phyloP scores from a whole-genome alignment of 2,113 vertebrate genomes.

The Sardina pilchardus region DNA sequence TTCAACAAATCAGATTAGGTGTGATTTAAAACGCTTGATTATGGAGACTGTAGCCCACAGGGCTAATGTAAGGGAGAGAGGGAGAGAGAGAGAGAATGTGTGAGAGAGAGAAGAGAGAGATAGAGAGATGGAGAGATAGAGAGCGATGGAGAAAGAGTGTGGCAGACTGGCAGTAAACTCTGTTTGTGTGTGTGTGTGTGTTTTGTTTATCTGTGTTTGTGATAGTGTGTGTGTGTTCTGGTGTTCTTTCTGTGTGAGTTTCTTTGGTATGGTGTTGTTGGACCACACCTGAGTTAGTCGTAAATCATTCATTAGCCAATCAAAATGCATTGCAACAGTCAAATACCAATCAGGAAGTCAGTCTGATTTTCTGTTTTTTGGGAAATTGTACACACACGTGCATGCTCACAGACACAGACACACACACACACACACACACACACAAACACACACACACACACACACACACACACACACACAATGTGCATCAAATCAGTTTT shows the following conservation, averaged over 20 bases:
- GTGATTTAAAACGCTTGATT: constrained; percentile 48
- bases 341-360: neutral
- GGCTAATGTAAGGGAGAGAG: constrained; percentile 21
- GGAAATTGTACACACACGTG: neutral
- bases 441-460: neutral
- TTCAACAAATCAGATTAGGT: constrained; percentile 53
- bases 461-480: neutral
- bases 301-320: neutral
- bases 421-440: neutral
- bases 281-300: neutral
- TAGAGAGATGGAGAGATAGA: neutral
- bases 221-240: neutral
- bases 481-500: neutral
- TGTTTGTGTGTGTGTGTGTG: constrained; percentile 34
- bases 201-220: neutral
- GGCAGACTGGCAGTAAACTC: neutral
- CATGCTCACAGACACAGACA: neutral
- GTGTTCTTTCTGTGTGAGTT: neutral
- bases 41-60: constrained; percentile 50
- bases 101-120: neutral
- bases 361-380: neutral
- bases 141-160: neutral
- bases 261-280: neutral
- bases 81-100: neutral
- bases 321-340: neutral